phyloP scores from a whole-genome alignment of 2,113 vertebrate species.

The Microcebus griseorufus region DNA sequence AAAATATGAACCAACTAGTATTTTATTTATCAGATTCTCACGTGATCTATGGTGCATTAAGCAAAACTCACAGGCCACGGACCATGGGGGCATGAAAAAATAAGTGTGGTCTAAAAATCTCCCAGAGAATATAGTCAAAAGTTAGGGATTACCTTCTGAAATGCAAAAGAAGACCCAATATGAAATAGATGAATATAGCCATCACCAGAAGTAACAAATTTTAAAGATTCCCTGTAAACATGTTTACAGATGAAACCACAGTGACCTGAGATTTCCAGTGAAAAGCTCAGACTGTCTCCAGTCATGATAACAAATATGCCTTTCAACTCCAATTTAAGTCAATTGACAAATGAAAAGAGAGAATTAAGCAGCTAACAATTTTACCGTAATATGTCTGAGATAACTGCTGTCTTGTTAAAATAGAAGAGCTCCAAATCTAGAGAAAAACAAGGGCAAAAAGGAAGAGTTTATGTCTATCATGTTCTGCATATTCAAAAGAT shows the following conservation, averaged over 20 bases:
- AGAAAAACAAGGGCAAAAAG: not conserved
- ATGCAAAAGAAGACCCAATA: not conserved
- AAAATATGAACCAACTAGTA: slow-evolving; percentile 8
- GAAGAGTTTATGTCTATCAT: not conserved
- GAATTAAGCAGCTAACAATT: not conserved
- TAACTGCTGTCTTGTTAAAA: not conserved
- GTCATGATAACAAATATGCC: not conserved
- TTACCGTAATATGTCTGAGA: not conserved
- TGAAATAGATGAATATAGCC: not conserved
- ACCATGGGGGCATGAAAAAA: not conserved
- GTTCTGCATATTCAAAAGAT: not conserved
- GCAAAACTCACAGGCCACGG: not conserved
- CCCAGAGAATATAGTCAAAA: not conserved
- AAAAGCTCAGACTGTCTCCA: not conserved
- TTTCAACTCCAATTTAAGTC: not conserved
- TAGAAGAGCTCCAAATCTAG: not conserved
- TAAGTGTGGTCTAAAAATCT: not conserved
- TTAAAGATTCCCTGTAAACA: not conserved
- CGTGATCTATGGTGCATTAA: not conserved
- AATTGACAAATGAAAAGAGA: not conserved
- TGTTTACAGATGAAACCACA: not conserved
- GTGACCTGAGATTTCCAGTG: not conserved
- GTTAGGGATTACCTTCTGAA: not conserved
- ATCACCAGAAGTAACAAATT: not conserved
- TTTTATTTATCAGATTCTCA: not conserved